Evolutionary conservation across 2,113 vertebrate species (phyloP), one percentile per base, ranked within the genome.

Genomic region (Stomatorhinus ivindoensis): DNA sequence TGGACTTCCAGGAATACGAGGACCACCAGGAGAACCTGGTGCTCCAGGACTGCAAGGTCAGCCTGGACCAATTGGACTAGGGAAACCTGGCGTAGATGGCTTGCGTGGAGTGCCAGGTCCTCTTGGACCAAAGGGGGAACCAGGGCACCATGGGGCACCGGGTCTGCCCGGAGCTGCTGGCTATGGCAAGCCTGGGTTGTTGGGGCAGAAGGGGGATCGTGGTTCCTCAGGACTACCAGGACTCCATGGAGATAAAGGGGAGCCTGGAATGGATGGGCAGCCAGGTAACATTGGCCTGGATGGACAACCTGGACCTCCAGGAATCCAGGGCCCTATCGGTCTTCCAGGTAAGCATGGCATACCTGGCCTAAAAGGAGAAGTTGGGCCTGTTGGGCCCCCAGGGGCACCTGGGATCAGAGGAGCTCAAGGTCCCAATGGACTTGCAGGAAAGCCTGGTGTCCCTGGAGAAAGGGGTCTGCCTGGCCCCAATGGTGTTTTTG

Each of bases 311-410:
- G 98, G 98, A 11, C 92, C 94, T 0, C 96, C 97, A 1, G 98
- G 98, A 47, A 93, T 95, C 4, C 97, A 97, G 0, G 98, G 98
- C 0, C 96, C 97, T 91, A 98, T 97, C 96, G 98, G 98, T 50
- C 94, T 98, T 58, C 97, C 98, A 27, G 98, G 98, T 90, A 98
- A 99, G 93, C 96, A 97, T 31, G 98, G 98, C 31, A 91, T 97
- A 17, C 95, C 96, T 0, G 98, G 98, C 2, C 87, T 92, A 31
- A 99, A 98, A 90, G 98, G 98, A 24, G 98, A 99, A 0, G 61
- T 94, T n/a, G 98, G 98, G 21, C 96, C 96, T 0, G 95, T 94
- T 0, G 98, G 98, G 7, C 97, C 97, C 61, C 96, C 96, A 0
- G 98, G 98, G 47, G 90, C 96, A 50, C 97, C 97, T 13, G 98